Conservation (phyloP, 2,888 invertebrate species). For the Quadriops clusia region DNA sequence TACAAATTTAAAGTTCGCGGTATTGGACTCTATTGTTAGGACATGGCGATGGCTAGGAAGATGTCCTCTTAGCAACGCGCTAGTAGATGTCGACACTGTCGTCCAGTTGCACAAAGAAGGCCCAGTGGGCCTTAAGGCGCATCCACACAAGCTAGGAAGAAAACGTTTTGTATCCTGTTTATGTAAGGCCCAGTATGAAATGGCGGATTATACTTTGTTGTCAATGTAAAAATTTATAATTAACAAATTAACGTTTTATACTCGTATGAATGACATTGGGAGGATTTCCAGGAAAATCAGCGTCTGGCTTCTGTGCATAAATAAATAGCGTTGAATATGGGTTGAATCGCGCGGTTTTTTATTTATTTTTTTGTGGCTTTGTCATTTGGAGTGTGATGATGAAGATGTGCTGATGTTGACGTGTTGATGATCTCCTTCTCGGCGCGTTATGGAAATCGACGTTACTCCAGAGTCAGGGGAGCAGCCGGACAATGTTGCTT, state of each 20-base stretch:
- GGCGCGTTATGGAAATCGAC: constrained; percentile 37
- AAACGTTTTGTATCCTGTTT: constrained; percentile 28
- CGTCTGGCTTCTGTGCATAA: constrained; percentile 8
- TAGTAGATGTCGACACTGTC: too few relatives aligned
- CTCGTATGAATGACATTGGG: constrained; percentile 16
- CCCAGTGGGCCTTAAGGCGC: too few relatives aligned
- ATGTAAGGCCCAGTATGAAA: constrained; percentile 33
- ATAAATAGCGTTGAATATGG: constrained; percentile 14
- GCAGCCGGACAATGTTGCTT: constrained; percentile 21
- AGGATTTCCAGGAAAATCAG: constrained; percentile 9
- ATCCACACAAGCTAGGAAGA: too few relatives aligned
- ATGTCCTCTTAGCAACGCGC: too few relatives aligned
- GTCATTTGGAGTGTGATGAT: constrained; percentile 5
- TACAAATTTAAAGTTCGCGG: too few relatives aligned
- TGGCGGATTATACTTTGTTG: constrained; percentile 35
- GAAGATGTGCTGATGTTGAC: constrained; percentile 14
- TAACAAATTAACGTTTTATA: constrained; percentile 6
- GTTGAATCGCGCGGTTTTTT: constrained; percentile 18
- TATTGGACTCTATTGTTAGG: too few relatives aligned
- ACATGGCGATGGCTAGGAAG: too few relatives aligned
- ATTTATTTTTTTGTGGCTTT: constrained; percentile 13
- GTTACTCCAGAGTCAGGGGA: constrained; percentile 31
- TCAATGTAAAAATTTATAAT: constrained; percentile 21
- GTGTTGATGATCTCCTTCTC: constrained; percentile 14
- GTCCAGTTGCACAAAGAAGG: too few relatives aligned